These are phyloP conservation scores for Lichenostomus cassidix DNA, from an alignment of 2,113 vertebrate genomes.

Conservation along the genomic window DNA sequence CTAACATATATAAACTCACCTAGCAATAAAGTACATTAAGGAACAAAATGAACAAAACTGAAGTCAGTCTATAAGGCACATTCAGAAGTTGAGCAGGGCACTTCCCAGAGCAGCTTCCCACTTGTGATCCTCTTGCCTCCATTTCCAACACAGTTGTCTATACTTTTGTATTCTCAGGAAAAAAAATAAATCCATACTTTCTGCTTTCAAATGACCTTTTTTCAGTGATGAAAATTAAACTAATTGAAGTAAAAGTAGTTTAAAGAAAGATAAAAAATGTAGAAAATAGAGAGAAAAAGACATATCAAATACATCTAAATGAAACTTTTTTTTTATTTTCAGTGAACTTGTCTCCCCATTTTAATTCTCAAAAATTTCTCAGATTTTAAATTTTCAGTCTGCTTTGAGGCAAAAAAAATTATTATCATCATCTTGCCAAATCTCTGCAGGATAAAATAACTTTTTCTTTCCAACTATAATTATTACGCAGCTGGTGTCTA, in stretches of 20 bases:
- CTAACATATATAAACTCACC: background rate
- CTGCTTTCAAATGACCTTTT: background rate
- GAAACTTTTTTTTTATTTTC: background rate
- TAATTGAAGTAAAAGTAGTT: background rate
- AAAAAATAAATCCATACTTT: background rate
- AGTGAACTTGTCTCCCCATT: background rate
- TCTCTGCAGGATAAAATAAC: background rate
- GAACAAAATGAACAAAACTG: background rate
- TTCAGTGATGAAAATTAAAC: background rate
- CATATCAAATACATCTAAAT: background rate
- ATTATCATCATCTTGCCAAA: background rate
- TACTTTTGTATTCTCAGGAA: background rate
- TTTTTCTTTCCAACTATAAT: background rate
- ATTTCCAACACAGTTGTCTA: background rate
- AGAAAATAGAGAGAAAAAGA: background rate
- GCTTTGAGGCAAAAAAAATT: background rate
- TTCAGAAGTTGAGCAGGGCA: background rate
- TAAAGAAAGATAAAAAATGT: background rate
- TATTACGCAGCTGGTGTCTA: background rate
- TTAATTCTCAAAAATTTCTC: background rate
- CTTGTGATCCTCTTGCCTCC: background rate
- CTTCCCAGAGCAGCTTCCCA: background rate
- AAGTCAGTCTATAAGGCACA: background rate
- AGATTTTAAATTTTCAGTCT: background rate
- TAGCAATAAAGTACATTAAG: background rate